Percentiles rank a stretch among this genome's conserved stretches.
phyloP scores from a whole-genome alignment of 2,797 vertebrate species.

The Avahi laniger region DNA sequence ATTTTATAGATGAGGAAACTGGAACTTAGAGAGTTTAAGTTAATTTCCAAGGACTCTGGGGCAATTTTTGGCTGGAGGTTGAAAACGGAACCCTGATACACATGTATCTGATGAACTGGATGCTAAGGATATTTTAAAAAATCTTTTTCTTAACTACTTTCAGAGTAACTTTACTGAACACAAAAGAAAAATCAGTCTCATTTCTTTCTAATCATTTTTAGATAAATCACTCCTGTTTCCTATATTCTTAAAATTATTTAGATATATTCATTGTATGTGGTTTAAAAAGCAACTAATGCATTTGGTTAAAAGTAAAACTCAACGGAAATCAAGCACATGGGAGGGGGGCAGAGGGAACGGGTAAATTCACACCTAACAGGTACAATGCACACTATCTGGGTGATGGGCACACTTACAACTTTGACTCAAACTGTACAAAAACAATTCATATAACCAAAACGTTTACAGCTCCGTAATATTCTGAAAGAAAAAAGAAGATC shows the following conservation, averaged over 20 bases:
- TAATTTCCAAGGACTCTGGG: not conserved
- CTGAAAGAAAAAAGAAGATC: slow-evolving; percentile 21
- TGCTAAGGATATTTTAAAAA: not conserved
- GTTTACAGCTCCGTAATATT: too few species aligned
- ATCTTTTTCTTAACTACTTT: slow-evolving; percentile 50
- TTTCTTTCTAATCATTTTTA: slow-evolving; percentile 49
- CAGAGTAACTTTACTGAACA: slow-evolving; percentile 15
- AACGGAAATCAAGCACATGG: too few species aligned
- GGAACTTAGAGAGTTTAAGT: not conserved
- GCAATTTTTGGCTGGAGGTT: not conserved
- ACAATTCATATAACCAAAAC: too few species aligned
- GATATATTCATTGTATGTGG: slow-evolving; percentile 50
- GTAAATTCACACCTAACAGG: too few species aligned
- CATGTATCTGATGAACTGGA: not conserved
- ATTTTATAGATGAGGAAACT: not conserved
- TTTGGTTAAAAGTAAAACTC: slow-evolving; percentile 33
- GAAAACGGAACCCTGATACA: not conserved
- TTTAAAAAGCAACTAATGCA: slow-evolving; percentile 54
- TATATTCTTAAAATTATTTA: slow-evolving; percentile 61
- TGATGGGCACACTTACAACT: too few species aligned
- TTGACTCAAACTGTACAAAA: too few species aligned
- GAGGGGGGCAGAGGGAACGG: too few species aligned
- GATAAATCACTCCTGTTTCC: slow-evolving; percentile 45
- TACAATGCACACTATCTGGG: too few species aligned
- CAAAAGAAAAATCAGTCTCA: slow-evolving; percentile 28